Evolutionary conservation across 2,113 vertebrate genomes (phyloP), one percentile per base, ranked within the genome.

Genomic region (Fregata magnificens): DNA sequence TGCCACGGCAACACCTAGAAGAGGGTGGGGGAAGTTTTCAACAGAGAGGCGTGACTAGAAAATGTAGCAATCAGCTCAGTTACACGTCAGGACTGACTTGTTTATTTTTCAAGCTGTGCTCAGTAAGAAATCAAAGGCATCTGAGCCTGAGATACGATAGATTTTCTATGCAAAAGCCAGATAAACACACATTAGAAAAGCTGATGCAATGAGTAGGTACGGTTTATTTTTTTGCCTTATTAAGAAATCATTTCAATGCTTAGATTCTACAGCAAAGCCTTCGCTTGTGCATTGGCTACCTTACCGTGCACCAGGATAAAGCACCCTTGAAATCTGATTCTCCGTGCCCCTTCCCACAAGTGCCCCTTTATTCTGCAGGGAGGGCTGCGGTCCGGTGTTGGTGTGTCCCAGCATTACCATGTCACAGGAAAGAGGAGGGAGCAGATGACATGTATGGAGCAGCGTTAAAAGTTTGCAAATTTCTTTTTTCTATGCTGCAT

Each of bases 1-100:
- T 89, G 97, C 95, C 96, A 90, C 90, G 97, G 92, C 96, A 95
- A 98, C 97, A 98, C 98, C 98, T 98, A 96, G 88, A 95, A 96
- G 92, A 97, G 98, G 97, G 98, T 92, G 98, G 97, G 85, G 96
- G 97, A 96, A 96, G 95, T 96, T 98, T 97, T 95, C 94, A 62
- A 97, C 96, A 96, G 97, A 97, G 98, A 97, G 97, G 96, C 93
- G 28, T 67, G 97, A 95, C 77, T 73, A 93, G 86, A 96, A 90
- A 95, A 93, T 96, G 97, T 49, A 81, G 94, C 95, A 96, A 97
- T 94, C 97, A 94, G 96, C 97, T 94, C 85, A 61, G 86, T 11
- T 92, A 88, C 95, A 78, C 50, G 77, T 89, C 95, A 96, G 97
- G 96, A 92, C 36, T 93, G 95, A 84, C 83, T 94, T 92, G 93